Evolutionary conservation across 1,140 invertebrate genomes (phyloP).

Genomic region (Rhopalosiphum padi): DNA sequence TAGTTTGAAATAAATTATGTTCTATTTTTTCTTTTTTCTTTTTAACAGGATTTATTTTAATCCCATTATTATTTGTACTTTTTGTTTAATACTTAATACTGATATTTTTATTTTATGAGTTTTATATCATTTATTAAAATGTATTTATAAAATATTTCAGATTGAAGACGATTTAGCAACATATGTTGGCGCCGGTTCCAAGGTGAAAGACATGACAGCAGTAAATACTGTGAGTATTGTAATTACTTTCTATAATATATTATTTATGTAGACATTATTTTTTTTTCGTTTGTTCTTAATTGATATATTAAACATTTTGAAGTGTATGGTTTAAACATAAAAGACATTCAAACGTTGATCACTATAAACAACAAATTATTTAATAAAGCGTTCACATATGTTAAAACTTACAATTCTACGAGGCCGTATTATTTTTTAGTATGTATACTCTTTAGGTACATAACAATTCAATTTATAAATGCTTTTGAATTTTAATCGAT

Average conservation of each 20-base stretch:
- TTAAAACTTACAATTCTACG: background rate
- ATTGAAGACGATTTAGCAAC: constrained; percentile 55
- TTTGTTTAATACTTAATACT: background rate
- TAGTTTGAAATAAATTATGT: background rate
- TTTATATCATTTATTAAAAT: background rate
- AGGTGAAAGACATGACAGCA: constrained; percentile 52
- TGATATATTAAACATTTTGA: background rate
- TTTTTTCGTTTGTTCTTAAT: background rate
- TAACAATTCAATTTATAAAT: background rate
- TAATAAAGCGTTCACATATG: too few relatives aligned
- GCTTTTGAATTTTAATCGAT: background rate
- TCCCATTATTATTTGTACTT: background rate
- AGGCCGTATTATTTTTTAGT: background rate
- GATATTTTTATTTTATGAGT: background rate
- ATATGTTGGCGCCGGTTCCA: constrained; percentile 53
- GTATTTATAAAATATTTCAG: constrained; percentile 28
- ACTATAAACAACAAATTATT: background rate
- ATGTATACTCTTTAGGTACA: background rate
- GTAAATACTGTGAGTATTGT: constrained; percentile 47
- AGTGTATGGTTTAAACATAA: background rate
- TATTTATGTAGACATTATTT: background rate
- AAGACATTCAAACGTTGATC: background rate
- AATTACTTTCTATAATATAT: background rate
- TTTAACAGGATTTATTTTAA: background rate
- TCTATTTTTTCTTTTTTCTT: background rate